These are phyloP conservation scores for Mormyrus hasselquistii DNA, from an alignment of 2,797 vertebrate species.

Conservation along the genomic window DNA sequence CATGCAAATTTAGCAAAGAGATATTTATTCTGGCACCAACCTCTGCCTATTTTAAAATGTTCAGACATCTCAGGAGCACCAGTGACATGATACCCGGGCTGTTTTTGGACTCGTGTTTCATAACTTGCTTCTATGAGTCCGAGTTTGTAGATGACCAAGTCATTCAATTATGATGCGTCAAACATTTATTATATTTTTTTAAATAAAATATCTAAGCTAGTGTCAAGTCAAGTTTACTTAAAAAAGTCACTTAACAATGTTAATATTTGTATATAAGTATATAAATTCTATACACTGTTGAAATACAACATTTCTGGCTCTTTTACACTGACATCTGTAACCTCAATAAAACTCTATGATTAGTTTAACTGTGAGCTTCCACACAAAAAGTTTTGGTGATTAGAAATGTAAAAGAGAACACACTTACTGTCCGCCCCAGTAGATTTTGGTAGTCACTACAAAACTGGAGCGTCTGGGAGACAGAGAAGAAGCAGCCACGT, in stretches of 20 bases:
- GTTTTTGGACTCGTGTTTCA: background rate
- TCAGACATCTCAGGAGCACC: background rate
- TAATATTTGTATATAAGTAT: background rate
- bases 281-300: background rate
- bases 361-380: background rate
- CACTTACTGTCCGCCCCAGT: slow-evolving; percentile 91
- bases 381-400: background rate
- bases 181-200: background rate
- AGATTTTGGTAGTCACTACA: slow-evolving; percentile 87
- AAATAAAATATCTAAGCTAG: background rate
- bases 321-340: background rate
- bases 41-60: background rate
- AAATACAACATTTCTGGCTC: background rate
- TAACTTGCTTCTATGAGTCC: background rate
- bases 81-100: background rate
- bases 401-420: background rate
- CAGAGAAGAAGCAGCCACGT: background rate
- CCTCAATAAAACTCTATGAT: background rate
- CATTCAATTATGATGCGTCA: background rate
- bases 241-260: background rate
- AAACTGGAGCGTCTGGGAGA: slow-evolving; percentile 80
- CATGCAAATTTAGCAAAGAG: background rate
- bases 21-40: background rate
- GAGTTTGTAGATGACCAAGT: background rate
- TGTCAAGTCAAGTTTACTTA: background rate